phyloP scores from a whole-genome alignment of 2,797 vertebrate genomes.

The Oryzias dopingdopingensis region DNA sequence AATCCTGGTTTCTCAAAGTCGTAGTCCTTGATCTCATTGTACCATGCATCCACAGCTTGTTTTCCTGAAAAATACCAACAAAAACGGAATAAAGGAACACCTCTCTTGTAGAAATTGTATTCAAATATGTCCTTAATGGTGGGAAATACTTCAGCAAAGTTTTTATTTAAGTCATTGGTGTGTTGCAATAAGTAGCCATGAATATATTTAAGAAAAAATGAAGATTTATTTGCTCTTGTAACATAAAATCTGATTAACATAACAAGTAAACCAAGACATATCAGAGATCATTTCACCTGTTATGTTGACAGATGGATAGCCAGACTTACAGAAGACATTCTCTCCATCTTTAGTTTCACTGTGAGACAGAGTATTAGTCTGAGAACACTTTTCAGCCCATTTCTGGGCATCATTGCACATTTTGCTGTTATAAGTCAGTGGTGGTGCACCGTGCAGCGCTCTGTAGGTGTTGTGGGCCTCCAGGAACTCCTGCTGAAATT shows the following conservation, averaged over 20 bases:
- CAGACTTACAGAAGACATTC: slow-evolving; percentile 60
- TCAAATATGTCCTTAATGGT: background rate
- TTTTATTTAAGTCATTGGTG: too few relatives aligned
- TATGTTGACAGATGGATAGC: slow-evolving; percentile 12
- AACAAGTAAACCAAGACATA: background rate
- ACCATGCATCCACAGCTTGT: slow-evolving; percentile 70
- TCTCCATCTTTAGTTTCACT: slow-evolving; percentile 59
- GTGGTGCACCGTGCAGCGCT: slow-evolving; percentile 34
- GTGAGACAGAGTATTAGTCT: slow-evolving; percentile 19
- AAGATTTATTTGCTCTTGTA: background rate
- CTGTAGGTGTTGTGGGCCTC: slow-evolving; percentile 69
- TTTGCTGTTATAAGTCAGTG: slow-evolving; percentile 43
- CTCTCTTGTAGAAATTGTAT: background rate
- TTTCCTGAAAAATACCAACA: slow-evolving; percentile 48
- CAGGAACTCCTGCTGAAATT: slow-evolving; percentile 67
- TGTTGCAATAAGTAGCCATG: too few relatives aligned
- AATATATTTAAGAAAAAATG: too few relatives aligned
- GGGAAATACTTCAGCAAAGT: background rate
- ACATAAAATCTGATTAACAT: background rate
- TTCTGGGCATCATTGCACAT: slow-evolving; percentile 54
- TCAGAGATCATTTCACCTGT: slow-evolving; percentile 38
- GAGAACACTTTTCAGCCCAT: slow-evolving; percentile 68
- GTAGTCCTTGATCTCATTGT: slow-evolving; percentile 74
- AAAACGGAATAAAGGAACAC: background rate
- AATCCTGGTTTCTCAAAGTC: slow-evolving; percentile 49